These are phyloP conservation scores for Allophyes oxyacanthae DNA, from an alignment of 2,888 invertebrate genomes.

Conservation along the genomic window DNA sequence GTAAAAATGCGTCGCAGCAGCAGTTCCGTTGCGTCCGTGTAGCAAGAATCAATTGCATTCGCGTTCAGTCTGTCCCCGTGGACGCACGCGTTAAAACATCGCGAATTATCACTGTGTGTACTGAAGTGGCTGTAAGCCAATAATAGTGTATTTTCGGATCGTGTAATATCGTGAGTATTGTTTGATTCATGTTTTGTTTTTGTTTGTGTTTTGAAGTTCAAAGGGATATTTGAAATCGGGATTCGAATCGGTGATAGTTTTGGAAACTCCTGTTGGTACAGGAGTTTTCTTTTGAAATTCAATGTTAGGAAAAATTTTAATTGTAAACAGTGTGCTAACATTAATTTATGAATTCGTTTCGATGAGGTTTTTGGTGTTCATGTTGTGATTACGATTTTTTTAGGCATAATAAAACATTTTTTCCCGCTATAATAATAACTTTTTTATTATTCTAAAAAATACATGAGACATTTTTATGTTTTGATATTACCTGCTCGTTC, in stretches of 20 bases:
- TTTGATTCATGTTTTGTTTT: conserved; percentile 37
- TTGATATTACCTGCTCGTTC: no score
- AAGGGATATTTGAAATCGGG: no score
- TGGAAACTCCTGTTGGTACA: background rate
- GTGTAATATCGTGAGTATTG: conserved; percentile 39
- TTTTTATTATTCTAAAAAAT: no score
- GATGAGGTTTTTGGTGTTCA: no score
- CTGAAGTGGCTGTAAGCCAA: conserved; percentile 50
- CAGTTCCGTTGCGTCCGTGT: conserved; percentile 25
- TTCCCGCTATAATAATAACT: no score
- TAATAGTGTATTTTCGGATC: conserved; percentile 47
- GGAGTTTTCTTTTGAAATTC: conserved; percentile 1
- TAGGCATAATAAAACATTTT: no score
- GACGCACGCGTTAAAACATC: conserved; percentile 22
- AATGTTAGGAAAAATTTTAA: background rate
- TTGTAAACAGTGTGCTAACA: background rate
- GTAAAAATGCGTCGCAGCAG: background rate
- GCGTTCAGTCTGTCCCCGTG: conserved; percentile 1
- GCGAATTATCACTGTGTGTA: background rate
- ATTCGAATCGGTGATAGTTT: background rate
- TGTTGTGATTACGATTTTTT: no score
- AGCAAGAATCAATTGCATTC: conserved; percentile 9
- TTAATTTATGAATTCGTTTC: no score
- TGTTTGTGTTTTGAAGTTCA: conserved; percentile 17
- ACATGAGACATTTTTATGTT: no score